phyloP scores from a whole-genome alignment of 2,888 invertebrate species.

The Alloplasta piceator region DNA sequence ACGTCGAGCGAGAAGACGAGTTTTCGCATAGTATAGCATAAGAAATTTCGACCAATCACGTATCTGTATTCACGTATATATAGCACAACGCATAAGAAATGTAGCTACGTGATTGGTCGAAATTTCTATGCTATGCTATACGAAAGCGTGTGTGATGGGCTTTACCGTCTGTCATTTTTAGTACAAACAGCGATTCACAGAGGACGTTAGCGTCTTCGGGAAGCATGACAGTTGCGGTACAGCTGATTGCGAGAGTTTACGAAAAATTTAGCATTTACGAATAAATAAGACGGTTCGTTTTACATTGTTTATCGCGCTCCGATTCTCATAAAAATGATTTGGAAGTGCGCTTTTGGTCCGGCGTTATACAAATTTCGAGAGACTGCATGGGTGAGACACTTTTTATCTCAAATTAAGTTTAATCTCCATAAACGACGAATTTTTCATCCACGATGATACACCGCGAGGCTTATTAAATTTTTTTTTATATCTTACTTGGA shows the following conservation, averaged over 20 bases:
- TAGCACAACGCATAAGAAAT: no score
- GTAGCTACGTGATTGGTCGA: no score
- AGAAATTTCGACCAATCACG: no score
- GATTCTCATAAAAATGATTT: conserved; percentile 80
- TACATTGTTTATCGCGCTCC: background rate
- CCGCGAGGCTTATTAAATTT: no score
- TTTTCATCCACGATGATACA: no score
- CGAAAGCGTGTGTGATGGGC: no score
- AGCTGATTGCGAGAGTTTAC: background rate
- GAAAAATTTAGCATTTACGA: no score
- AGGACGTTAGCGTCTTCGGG: background rate
- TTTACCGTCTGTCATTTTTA: background rate
- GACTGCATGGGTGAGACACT: conserved; percentile 82
- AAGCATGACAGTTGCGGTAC: background rate
- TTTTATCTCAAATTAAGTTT: conserved; percentile 27
- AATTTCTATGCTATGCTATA: no score
- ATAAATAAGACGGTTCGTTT: background rate
- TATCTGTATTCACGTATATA: no score
- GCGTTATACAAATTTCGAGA: conserved; percentile 89
- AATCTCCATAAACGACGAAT: no score
- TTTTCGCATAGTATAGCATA: no score
- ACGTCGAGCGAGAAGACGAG: no score
- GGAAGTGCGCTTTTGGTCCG: conserved; percentile 89
- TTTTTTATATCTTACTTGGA: conserved; percentile 35
- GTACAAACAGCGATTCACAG: background rate